Conservation (phyloP, 2,113 vertebrate species). For the Microcebus jonahi region DNA sequence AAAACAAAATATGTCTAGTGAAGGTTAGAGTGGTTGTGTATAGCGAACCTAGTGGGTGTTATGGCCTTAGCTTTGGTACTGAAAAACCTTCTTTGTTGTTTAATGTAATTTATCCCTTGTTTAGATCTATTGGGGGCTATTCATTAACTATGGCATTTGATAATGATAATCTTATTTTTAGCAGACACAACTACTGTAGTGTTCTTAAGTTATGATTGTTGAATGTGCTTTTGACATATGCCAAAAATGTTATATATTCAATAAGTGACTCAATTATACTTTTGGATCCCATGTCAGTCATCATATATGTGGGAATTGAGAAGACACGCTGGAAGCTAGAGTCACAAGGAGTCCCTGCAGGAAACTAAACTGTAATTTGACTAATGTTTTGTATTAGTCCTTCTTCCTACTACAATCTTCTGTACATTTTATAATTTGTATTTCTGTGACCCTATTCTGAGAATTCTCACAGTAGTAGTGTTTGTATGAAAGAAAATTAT, state of each 20-base stretch:
- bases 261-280: background rate
- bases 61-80: background rate
- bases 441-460: background rate
- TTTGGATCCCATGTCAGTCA: background rate
- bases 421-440: background rate
- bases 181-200: background rate
- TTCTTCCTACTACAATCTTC: background rate
- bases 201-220: background rate
- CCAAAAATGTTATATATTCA: background rate
- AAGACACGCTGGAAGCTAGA: background rate
- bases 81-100: background rate
- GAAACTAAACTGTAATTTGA: constrained; percentile 22
- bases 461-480: background rate
- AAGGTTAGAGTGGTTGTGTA: background rate
- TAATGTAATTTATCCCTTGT: background rate
- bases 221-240: background rate
- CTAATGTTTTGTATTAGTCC: constrained; percentile 3
- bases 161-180: constrained; percentile 35
- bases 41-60: background rate
- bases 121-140: background rate
- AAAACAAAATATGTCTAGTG: constrained; percentile 10
- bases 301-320: background rate
- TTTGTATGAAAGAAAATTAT: background rate
- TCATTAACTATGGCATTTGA: constrained; percentile 15
- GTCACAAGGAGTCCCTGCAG: background rate